Evolutionary conservation across 1,140 invertebrate genomes (phyloP).

Genomic region (Cataglyphis hispanica): DNA sequence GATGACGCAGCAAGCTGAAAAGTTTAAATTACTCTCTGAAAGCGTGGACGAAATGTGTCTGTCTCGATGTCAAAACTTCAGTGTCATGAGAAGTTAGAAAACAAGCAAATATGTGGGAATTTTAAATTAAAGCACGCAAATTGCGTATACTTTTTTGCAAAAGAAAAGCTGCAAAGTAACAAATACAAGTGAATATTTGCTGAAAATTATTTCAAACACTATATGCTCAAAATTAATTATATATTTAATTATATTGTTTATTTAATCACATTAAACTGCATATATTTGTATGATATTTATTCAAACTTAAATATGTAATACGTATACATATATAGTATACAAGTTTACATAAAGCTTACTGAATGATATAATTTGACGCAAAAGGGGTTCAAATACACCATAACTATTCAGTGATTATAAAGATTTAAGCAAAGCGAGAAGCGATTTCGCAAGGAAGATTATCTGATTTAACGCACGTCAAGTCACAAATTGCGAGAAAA

Average conservation of each 20-base stretch:
- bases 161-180: neutral
- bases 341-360: too few species aligned
- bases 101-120: neutral
- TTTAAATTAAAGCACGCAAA: constrained; percentile 30
- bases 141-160: neutral
- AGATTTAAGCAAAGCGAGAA: neutral
- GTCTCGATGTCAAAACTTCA: constrained; percentile 24
- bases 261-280: too few species aligned
- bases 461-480: neutral
- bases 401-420: neutral
- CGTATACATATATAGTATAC: too few species aligned
- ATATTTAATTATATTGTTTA: too few species aligned
- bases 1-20: neutral
- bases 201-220: neutral
- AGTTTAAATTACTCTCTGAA: constrained; percentile 35
- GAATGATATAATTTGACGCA: too few species aligned
- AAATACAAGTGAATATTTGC: neutral
- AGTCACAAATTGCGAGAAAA: neutral
- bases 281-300: neutral
- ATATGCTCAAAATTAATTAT: neutral
- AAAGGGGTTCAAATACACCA: neutral
- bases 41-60: neutral
- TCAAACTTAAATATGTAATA: neutral
- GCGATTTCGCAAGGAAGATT: neutral
- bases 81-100: neutral